Conservation (phyloP, 2,888 invertebrate genomes). For the Zonitis immaculata region DNA sequence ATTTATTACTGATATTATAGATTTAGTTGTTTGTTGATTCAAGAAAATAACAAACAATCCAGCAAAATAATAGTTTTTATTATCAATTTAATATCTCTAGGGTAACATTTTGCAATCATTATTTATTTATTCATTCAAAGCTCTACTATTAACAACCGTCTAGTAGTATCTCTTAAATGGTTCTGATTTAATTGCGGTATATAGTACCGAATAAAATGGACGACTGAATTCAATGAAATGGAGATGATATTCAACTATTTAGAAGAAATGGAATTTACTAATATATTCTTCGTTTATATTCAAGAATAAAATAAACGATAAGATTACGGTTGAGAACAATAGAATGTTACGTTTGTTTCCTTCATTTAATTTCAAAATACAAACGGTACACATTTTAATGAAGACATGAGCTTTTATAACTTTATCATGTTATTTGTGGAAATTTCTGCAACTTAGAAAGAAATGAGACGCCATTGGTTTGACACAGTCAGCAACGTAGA, state of each 20-base stretch:
- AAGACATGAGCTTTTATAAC: no score
- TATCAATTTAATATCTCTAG: constrained; percentile 5
- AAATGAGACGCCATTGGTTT: no score
- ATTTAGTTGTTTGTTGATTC: neutral
- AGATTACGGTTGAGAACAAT: constrained; percentile 16
- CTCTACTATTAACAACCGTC: constrained; percentile 11
- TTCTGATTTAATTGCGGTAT: constrained; percentile 21
- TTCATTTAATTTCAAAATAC: constrained; percentile 16
- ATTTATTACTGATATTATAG: neutral
- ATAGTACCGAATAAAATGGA: constrained; percentile 18
- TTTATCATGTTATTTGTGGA: no score
- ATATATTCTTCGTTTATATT: constrained; percentile 3
- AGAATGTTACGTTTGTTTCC: neutral
- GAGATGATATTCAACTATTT: constrained; percentile 4
- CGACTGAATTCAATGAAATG: constrained; percentile 22
- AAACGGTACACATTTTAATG: no score
- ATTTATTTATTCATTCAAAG: constrained; percentile 21
- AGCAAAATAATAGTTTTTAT: neutral
- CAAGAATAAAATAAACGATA: constrained; percentile 13
- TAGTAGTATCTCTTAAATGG: constrained; percentile 10
- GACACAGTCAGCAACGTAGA: no score
- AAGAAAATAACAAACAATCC: constrained; percentile 11
- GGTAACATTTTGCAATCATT: constrained; percentile 14
- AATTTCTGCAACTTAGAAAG: no score
- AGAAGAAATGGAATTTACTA: neutral